A percentile compares a stretch with the other conserved stretches of the same genome.
phyloP scores from a whole-genome alignment of 2,113 vertebrate species.

The Anhinga anhinga region DNA sequence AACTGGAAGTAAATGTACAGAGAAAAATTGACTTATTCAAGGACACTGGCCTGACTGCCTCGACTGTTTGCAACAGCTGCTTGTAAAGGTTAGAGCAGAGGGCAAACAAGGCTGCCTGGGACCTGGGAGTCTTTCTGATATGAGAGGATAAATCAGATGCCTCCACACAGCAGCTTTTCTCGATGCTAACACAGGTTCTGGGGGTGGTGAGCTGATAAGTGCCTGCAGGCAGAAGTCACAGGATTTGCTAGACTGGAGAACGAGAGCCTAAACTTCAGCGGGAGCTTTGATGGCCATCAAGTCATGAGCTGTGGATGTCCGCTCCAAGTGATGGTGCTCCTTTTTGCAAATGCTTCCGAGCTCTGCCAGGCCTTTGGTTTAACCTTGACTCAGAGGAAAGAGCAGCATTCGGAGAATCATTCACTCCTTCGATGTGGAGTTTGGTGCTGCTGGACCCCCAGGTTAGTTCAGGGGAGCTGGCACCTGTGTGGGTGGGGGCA shows the following conservation, averaged over 20 bases:
- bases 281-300: not conserved
- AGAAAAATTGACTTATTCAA: not conserved
- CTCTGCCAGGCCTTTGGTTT: not conserved
- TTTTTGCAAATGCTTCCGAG: not conserved
- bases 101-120: not conserved
- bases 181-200: not conserved
- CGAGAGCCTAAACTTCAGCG: not conserved
- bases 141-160: not conserved
- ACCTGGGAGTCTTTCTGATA: not conserved
- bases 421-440: not conserved
- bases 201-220: not conserved
- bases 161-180: not conserved
- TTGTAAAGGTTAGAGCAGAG: not conserved
- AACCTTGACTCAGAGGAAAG: not conserved
- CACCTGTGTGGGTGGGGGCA: not conserved
- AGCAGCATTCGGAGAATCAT: not conserved
- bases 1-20: not conserved
- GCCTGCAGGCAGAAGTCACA: not conserved
- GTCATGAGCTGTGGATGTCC: accelerated
- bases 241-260: not conserved
- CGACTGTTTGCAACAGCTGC: not conserved
- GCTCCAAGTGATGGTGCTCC: not conserved
- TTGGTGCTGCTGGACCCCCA: not conserved
- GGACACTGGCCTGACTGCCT: not conserved
- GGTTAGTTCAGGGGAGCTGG: not conserved